Evolutionary conservation across 2,888 invertebrate genomes (phyloP), one percentile per base, ranked within the genome.

Genomic region (Archips xylosteana): DNA sequence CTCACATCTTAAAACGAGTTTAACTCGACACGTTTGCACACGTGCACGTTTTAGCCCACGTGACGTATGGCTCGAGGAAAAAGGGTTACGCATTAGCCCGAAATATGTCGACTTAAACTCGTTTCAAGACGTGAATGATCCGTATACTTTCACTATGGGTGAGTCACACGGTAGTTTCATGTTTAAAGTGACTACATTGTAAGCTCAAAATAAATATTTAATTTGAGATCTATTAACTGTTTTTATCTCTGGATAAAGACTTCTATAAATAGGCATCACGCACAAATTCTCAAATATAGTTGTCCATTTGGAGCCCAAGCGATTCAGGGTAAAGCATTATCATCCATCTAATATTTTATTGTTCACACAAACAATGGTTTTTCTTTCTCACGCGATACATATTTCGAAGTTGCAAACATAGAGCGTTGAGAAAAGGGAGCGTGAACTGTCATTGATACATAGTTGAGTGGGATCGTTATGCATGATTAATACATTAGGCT

Each of bases 321-420:
- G 15, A 23, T 36, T 32, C 79, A 76, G 78, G 77, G 75, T 67
- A 75, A 75, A 49, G 75, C 77, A 78, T 77, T 86, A 88, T 87
- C 87, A 78, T 78, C 65, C 79, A 88, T 90, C 89, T 85, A 80
- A 83, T 84, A 87, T 87, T 74, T 85, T 89, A 89, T 91, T 91
- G 90, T 91, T 87, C 77, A 75, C 68, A 78, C 78, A 77, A 74
- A 89, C 90, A 91, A 90, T 85, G 73, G 78, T 73, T 78, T 85
- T 83, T 81, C 82, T 83, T 80, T 91, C 91, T 82, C 91, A 91
- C 90, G 89, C 85, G 85, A 82, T 82, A 82, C 82, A 84, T 82
- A 76, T 77, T 77, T 76, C 76, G 76, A 78, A 60, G 68, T 80
- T 80, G 78, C 80, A 71, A 76, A 72, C 68, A 79, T 79, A 81